Conservation (phyloP, 2,797 vertebrate genomes). For the Crocodylus rhombifer region DNA sequence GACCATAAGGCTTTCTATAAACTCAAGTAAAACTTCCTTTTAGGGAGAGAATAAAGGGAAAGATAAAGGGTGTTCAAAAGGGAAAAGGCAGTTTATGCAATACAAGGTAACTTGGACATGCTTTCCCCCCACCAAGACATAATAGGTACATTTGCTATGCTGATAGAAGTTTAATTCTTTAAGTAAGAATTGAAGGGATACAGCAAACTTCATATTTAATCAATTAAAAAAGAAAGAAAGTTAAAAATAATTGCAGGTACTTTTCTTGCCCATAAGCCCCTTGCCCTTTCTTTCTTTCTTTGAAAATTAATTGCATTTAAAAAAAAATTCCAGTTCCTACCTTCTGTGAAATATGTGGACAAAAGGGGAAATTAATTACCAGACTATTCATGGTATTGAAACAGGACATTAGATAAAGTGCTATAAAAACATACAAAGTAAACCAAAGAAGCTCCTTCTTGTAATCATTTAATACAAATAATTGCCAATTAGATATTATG, state of each 20-base stretch:
- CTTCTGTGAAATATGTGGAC: background rate
- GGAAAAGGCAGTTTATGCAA: background rate
- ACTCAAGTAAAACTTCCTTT: background rate
- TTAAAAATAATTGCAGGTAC: slow-evolving; percentile 10
- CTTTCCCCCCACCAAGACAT: accelerated
- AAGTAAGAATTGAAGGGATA: slow-evolving; percentile 9
- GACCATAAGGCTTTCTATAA: accelerated
- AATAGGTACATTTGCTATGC: background rate
- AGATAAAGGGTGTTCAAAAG: background rate
- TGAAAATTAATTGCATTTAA: background rate
- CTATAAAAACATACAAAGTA: background rate
- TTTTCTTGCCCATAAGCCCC: background rate
- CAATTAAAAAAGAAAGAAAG: background rate
- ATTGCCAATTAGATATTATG: background rate
- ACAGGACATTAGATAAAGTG: slow-evolving; percentile 7
- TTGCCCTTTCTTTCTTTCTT: slow-evolving; percentile 12
- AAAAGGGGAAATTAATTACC: slow-evolving; percentile 37
- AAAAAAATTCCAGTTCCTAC: background rate
- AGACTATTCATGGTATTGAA: background rate
- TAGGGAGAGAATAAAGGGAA: background rate
- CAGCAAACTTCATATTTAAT: background rate
- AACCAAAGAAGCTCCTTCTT: background rate
- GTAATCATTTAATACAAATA: background rate
- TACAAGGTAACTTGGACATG: accelerated
- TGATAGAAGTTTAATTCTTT: slow-evolving; percentile 11